phyloP scores from a whole-genome alignment of 2,113 vertebrate genomes.

The Phycodurus eques region DNA sequence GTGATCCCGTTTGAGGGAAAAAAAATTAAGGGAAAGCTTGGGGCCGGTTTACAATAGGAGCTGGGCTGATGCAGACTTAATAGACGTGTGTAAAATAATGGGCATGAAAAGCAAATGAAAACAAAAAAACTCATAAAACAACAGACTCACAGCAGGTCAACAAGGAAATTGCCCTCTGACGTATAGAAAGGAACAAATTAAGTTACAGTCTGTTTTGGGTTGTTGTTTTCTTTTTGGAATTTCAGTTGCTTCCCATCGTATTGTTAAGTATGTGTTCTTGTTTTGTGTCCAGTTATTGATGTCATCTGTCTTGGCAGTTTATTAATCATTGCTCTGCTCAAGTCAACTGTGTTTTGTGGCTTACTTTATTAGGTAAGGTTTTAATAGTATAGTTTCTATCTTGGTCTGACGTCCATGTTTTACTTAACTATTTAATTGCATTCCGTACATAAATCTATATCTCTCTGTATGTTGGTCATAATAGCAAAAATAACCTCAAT shows the following conservation, averaged over 20 bases:
- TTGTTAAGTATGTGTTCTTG: background rate
- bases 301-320: background rate
- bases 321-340: background rate
- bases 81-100: background rate
- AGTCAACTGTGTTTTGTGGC: too few relatives aligned
- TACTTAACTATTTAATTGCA: too few relatives aligned
- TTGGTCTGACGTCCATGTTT: too few relatives aligned
- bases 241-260: background rate
- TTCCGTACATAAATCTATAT: too few relatives aligned
- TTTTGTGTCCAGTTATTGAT: background rate
- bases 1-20: too few relatives aligned
- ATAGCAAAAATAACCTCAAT: too few relatives aligned
- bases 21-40: too few relatives aligned
- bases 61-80: background rate
- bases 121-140: background rate
- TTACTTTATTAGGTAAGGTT: too few relatives aligned
- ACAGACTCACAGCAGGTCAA: background rate
- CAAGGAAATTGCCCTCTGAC: background rate
- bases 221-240: background rate
- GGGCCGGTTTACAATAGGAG: background rate
- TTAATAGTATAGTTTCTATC: too few relatives aligned
- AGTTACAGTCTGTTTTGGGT: background rate
- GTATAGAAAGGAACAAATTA: too few relatives aligned
- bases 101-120: background rate
- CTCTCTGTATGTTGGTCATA: too few relatives aligned